Evolutionary conservation across 2,888 invertebrate species (phyloP).

Genomic region (Sialis lutaria): DNA sequence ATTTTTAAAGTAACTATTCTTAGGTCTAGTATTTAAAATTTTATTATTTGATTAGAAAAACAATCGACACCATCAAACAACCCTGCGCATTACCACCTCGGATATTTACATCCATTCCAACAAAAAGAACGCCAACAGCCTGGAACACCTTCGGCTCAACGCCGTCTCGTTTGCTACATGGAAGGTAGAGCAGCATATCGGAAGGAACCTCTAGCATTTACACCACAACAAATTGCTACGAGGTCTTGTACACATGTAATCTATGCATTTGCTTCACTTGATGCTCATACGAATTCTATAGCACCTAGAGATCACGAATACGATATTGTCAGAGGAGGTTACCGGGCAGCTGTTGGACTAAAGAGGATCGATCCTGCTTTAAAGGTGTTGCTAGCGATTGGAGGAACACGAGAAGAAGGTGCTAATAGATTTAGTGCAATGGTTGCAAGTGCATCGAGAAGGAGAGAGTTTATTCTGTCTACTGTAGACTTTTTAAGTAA

Average conservation of each 20-base stretch:
- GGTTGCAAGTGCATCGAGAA: conserved; percentile 33
- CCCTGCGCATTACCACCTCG: background rate
- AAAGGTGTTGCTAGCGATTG: conserved; percentile 55
- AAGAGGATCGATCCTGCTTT: conserved; percentile 47
- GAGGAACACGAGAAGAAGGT: conserved; percentile 43
- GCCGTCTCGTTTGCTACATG: conserved; percentile 45
- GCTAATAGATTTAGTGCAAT: conserved; percentile 43
- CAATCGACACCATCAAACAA: background rate
- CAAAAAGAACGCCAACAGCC: too few species aligned
- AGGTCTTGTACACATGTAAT: conserved; percentile 56
- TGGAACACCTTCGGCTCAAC: background rate
- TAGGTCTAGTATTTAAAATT: background rate
- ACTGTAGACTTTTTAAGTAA: conserved; percentile 41
- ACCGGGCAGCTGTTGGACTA: conserved; percentile 47
- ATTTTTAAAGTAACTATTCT: background rate
- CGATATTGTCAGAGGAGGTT: conserved; percentile 58
- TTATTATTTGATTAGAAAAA: too few species aligned
- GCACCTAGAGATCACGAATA: conserved; percentile 49
- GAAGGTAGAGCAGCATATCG: conserved; percentile 50
- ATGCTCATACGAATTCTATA: conserved; percentile 43
- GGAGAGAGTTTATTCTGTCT: conserved; percentile 42
- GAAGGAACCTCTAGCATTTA: conserved; percentile 46
- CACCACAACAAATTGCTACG: conserved; percentile 42
- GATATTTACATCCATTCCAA: background rate
- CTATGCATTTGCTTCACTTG: conserved; percentile 53